These are phyloP conservation scores for Ornithorhynchus anatinus DNA, from an alignment of 2,113 vertebrate species.

Conservation along the genomic window DNA sequence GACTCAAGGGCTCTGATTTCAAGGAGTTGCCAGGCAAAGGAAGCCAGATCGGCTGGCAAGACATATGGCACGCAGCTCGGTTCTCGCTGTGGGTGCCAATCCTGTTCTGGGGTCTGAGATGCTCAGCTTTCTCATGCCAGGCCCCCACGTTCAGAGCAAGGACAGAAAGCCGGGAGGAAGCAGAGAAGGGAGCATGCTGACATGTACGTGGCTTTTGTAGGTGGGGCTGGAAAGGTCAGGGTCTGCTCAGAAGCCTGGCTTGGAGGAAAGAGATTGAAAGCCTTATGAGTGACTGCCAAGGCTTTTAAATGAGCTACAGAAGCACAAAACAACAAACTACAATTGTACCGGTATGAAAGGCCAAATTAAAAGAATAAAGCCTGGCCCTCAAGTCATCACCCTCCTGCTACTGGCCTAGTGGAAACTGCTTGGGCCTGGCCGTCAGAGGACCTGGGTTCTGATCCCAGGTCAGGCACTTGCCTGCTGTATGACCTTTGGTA, in stretches of 20 bases:
- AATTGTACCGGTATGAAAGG: neutral
- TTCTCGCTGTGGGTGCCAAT: constrained; percentile 18
- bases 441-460: no score
- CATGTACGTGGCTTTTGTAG: constrained; percentile 6
- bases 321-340: neutral
- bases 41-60: constrained; percentile 25
- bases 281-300: neutral
- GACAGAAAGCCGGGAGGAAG: neutral
- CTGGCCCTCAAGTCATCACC: no score
- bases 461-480: no score
- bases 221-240: constrained; percentile 27
- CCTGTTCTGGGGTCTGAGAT: neutral
- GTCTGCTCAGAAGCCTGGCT: neutral
- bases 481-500: no score
- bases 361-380: neutral
- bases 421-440: no score
- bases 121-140: constrained; percentile 30
- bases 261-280: neutral
- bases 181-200: constrained; percentile 15
- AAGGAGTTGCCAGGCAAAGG: constrained; percentile 16
- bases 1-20: constrained; percentile 16
- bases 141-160: neutral
- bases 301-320: neutral
- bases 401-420: no score
- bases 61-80: constrained; percentile 11